Percentiles rank a stretch among this genome's conserved stretches.
phyloP scores from a whole-genome alignment of 2,113 vertebrate genomes.

The Trematomus loennbergii region DNA sequence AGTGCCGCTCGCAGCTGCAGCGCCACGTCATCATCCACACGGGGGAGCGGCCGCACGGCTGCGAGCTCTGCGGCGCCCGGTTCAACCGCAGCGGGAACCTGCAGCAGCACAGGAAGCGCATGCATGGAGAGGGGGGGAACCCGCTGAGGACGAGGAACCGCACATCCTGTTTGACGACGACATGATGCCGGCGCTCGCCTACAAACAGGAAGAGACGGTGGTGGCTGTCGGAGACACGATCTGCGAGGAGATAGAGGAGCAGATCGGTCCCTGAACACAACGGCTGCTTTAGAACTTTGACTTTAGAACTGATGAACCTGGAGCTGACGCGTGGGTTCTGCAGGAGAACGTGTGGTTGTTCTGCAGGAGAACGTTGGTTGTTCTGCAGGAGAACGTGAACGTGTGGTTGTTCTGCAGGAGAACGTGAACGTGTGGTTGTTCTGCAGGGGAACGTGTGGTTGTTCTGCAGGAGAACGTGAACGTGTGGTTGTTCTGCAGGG shows the following conservation, averaged over 20 bases:
- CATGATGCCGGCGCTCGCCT: neutral
- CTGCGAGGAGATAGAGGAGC: neutral
- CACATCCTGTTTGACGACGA: conserved; percentile 63
- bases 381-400: no score
- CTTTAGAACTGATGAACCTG: neutral
- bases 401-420: no score
- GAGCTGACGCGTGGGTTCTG: no score
- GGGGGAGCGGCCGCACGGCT: conserved; percentile 65
- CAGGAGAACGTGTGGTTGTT: no score
- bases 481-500: no score
- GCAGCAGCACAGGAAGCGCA: conserved; percentile 71
- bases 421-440: no score
- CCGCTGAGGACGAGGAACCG: neutral
- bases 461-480: no score
- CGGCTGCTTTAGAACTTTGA: neutral
- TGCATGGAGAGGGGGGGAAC: conserved; percentile 48
- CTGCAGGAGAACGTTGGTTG: no score
- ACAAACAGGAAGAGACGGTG: conserved; percentile 66
- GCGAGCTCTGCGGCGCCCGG: conserved; percentile 62
- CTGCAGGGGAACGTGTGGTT: no score
- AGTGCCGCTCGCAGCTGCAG: conserved; percentile 74
- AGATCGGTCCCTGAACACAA: conserved; percentile 1
- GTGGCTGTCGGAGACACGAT: fast-evolving
- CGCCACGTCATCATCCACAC: conserved; percentile 75
- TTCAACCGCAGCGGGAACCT: conserved; percentile 76